These are phyloP conservation scores for Listronotus oregonensis DNA, from an alignment of 1,140 invertebrate genomes.

Conservation along the genomic window DNA sequence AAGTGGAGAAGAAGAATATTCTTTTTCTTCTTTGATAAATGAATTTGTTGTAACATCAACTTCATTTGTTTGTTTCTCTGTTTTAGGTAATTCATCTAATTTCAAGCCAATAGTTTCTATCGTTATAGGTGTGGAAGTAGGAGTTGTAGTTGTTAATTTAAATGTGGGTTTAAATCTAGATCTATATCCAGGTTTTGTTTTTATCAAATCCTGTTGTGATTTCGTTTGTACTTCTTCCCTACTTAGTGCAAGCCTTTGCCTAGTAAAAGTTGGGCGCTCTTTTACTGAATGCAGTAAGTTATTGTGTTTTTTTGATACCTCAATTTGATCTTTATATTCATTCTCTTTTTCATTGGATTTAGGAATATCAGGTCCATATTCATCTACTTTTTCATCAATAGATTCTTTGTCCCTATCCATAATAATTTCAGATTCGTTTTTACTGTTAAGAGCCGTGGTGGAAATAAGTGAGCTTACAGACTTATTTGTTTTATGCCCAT, in stretches of 20 bases:
- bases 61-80: not conserved
- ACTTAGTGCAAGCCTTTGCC: slow-evolving; percentile 8
- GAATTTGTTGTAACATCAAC: not conserved
- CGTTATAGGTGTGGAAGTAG: not conserved
- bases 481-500: slow-evolving; percentile 17
- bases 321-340: not conserved
- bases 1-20: not conserved
- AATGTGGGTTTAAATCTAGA: not conserved
- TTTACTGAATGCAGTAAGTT: not conserved
- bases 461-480: slow-evolving; percentile 14
- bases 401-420: slow-evolving; percentile 16
- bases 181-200: slow-evolving; percentile 4
- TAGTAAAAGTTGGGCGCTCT: not conserved
- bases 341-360: not conserved
- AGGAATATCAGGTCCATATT: not conserved
- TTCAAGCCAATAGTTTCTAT: not conserved
- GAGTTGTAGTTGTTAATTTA: not conserved
- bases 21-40: not conserved
- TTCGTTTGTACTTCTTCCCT: slow-evolving; percentile 15
- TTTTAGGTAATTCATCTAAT: not conserved
- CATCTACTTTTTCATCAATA: not conserved
- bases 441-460: slow-evolving; percentile 5
- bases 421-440: slow-evolving; percentile 7
- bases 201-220: slow-evolving; percentile 4
- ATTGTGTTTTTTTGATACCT: not conserved